These are phyloP conservation scores for Stichopus chloronotus DNA, from an alignment of 35 echinoderm and acorn worm genomes.

Conservation along the genomic window DNA sequence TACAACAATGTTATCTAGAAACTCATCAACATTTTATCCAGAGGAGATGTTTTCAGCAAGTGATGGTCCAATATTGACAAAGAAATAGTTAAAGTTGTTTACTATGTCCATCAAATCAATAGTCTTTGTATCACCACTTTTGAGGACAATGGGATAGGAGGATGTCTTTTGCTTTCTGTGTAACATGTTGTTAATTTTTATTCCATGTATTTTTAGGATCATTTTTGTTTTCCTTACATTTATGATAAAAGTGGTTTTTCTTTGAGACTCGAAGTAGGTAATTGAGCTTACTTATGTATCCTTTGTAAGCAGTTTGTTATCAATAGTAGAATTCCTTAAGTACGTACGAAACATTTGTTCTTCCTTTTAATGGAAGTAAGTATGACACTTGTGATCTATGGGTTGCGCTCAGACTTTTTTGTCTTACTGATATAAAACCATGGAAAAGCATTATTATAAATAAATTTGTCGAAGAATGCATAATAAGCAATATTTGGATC, in stretches of 20 bases:
- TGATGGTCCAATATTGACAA: neutral
- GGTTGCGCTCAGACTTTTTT: neutral
- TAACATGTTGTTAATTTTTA: neutral
- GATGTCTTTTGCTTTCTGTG: neutral
- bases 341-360: neutral
- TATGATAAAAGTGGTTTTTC: neutral
- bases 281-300: neutral
- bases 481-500: neutral
- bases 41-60: neutral
- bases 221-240: neutral
- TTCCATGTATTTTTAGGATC: neutral
- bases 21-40: neutral
- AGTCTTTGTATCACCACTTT: neutral
- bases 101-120: neutral
- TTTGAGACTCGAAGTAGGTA: neutral
- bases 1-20: neutral
- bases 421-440: neutral
- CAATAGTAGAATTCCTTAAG: neutral
- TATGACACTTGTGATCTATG: neutral
- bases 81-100: neutral
- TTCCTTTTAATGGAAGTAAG: neutral
- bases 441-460: neutral
- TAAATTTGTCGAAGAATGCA: neutral
- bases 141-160: slow-evolving; percentile 2
- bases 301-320: neutral